These are phyloP conservation scores for Corythornis vintsioides DNA, from an alignment of 2,113 vertebrate genomes.

Conservation along the genomic window DNA sequence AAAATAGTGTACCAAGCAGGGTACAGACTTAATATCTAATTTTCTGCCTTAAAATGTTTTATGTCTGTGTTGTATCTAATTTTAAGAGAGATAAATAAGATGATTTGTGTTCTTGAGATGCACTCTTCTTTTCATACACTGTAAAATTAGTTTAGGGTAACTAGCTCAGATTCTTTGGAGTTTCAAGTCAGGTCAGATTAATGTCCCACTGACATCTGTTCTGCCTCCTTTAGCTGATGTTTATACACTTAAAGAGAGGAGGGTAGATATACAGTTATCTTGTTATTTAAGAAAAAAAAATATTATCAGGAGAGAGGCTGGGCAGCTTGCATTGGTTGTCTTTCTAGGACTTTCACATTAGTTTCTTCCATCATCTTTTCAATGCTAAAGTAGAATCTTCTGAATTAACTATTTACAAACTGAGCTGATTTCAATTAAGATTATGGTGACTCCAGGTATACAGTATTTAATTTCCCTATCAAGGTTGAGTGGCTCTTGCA, in stretches of 20 bases:
- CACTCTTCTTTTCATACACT: neutral
- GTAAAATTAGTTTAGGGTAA: neutral
- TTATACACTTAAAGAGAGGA: neutral
- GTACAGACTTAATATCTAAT: neutral
- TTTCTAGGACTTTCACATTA: neutral
- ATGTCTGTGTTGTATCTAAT: neutral
- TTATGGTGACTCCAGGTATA: neutral
- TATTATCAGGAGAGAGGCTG: neutral
- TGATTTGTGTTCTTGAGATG: neutral
- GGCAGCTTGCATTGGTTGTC: neutral
- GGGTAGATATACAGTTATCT: neutral
- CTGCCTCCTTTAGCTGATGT: neutral
- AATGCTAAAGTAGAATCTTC: neutral
- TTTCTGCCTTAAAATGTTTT: neutral
- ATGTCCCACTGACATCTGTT: neutral
- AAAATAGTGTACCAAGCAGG: neutral
- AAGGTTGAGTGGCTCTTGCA: neutral
- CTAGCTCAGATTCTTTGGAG: neutral
- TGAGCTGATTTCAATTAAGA: neutral
- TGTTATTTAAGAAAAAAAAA: too few species aligned
- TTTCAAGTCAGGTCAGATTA: neutral
- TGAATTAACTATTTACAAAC: neutral
- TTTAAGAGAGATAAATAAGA: neutral
- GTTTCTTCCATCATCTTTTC: neutral
- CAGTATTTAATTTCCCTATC: neutral